A percentile compares a stretch with the other conserved stretches of the same genome.
Evolutionary conservation across 2,888 invertebrate genomes (phyloP).

Genomic region (Drosophila kanekoi): DNA sequence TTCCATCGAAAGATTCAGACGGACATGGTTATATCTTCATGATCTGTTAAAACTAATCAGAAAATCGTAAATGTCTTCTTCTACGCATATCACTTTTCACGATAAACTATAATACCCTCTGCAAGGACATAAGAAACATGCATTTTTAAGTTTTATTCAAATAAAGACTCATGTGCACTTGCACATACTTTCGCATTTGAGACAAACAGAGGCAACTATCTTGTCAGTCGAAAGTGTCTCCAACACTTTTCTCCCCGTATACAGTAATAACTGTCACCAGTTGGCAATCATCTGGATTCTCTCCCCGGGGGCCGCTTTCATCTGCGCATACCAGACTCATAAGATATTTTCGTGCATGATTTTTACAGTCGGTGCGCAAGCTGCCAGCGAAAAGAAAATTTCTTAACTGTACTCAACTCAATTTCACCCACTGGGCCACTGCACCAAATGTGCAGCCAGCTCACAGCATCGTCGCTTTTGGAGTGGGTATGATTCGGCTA

Average conservation of each 20-base stretch:
- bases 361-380: conserved; percentile 66
- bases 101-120: too few relatives aligned
- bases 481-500: neutral
- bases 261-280: conserved; percentile 34
- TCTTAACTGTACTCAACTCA: conserved; percentile 77
- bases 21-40: too few relatives aligned
- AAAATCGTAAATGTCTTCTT: too few relatives aligned
- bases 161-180: neutral
- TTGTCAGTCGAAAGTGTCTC: conserved; percentile 47
- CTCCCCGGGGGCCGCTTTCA: conserved; percentile 12
- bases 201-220: neutral
- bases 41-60: too few relatives aligned
- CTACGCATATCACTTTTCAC: too few relatives aligned
- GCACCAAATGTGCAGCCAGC: conserved; percentile 83
- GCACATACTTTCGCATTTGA: conserved; percentile 14
- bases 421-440: conserved; percentile 85
- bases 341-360: conserved; percentile 47
- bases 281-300: neutral
- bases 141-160: too few relatives aligned
- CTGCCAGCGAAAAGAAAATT: conserved; percentile 79
- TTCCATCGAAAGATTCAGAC: too few relatives aligned
- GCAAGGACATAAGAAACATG: neutral
- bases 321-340: conserved; percentile 16
- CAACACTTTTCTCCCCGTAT: conserved; percentile 22
- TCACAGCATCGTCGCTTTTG: conserved; percentile 32